These are phyloP conservation scores for Catharus bicknelli DNA, from an alignment of 2,113 vertebrate species.

Conservation along the genomic window DNA sequence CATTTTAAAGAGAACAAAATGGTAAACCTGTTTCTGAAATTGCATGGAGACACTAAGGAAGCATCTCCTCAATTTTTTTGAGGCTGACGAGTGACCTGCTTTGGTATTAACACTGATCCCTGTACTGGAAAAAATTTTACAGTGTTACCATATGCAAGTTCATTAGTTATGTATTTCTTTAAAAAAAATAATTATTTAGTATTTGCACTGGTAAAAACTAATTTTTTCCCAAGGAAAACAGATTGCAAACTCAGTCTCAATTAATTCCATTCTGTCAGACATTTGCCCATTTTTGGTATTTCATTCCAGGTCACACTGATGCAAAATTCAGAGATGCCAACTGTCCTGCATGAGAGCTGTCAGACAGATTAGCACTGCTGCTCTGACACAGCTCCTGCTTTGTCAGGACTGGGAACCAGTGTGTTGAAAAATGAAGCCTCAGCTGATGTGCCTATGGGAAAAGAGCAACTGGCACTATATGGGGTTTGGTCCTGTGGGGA, in stretches of 20 bases:
- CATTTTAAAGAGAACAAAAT: slow-evolving; percentile 15
- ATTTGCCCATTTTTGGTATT: slow-evolving; percentile 58
- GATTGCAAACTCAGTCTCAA: slow-evolving; percentile 64
- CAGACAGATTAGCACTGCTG: slow-evolving; percentile 55
- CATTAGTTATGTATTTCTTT: not conserved
- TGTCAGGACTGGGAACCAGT: slow-evolving; percentile 27
- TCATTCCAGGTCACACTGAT: slow-evolving; percentile 60
- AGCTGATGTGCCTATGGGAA: not conserved
- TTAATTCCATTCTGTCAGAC: slow-evolving; percentile 62
- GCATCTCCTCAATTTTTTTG: not conserved
- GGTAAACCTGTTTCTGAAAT: not conserved
- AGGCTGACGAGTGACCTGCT: not conserved
- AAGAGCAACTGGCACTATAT: not conserved
- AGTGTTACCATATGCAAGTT: not conserved
- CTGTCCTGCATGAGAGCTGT: slow-evolving; percentile 66
- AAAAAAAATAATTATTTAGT: not conserved
- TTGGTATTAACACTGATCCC: not conserved
- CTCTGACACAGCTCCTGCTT: slow-evolving; percentile 27
- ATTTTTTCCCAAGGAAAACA: slow-evolving; percentile 24
- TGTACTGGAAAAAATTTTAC: not conserved
- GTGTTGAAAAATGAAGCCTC: slow-evolving; percentile 10
- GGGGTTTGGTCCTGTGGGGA: not conserved
- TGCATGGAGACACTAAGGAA: not conserved
- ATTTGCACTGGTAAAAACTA: not conserved
- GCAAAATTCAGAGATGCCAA: slow-evolving; percentile 71